Base-by-base conservation (phyloP, 2,888 invertebrate species). In the Smittia sp. region DNA sequence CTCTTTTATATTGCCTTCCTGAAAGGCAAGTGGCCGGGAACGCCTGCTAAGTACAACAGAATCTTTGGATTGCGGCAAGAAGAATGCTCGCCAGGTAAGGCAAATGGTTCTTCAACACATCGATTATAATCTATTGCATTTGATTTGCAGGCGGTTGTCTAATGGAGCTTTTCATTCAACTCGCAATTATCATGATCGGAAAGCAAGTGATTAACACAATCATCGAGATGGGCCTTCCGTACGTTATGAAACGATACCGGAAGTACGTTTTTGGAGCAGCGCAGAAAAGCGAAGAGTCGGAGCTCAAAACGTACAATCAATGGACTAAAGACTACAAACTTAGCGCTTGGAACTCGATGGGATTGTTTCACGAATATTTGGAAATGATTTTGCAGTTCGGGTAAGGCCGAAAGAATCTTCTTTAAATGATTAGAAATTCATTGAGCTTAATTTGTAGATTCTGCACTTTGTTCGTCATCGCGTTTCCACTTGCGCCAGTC, bases 181-280 rank as follows among this genome's bases (percentile, higher is more conserved):
- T 94, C 76, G 88, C 89, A 0, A 92, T 94, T 77, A 93, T 94
- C 75, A 91, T 92, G 90, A 87, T 92, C 41, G 94, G 94, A 75
- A 94, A 94, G 79, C 94, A 94, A 83, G 88, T 90, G 1, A 84
- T 94, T 75, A 90, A 89, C 79, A 89, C 90, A 13, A 83, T 92
- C 6, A 81, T 92, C 76, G 94, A 95, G 84, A 90, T 92, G 85
- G 79, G 89, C 0, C 83, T 89, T 76, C 94, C 94, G 0, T 80
- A 86, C 75, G 77, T 86, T 38, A 83, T 79, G 75, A 88, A 87
- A 77, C 85, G 78, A n/a, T 77, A 79, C 41, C 83, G 81, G 7
- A 81, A 81, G 75, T 77, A 83, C 3, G 84, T 82, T 74, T 82
- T 85, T 9, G 85, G 86, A 13, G 80, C 82, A 54, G 83, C 84